Conservation (phyloP, 64 coral and sea anemone genomes). For the Porites australiensis region DNA sequence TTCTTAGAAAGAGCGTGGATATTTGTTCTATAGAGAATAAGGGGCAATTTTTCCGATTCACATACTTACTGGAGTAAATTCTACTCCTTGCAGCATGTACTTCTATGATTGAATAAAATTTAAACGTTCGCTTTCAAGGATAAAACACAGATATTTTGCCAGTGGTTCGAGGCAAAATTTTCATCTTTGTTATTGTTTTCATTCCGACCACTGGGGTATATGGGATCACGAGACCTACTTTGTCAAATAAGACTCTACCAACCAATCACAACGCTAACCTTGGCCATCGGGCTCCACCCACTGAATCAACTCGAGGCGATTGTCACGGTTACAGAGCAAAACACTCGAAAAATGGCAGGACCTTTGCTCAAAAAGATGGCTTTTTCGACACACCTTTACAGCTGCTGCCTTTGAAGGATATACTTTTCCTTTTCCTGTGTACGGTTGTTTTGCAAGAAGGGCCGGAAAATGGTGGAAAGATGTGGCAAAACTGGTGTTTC, state of each 20-base stretch:
- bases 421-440: neutral
- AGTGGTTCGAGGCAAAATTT: constrained; percentile 65
- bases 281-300: constrained; percentile 80
- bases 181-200: constrained; percentile 99
- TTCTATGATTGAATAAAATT: constrained; percentile 16
- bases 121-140: constrained; percentile 25
- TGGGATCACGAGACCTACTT: constrained; percentile 95
- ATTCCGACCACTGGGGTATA: constrained; percentile 73
- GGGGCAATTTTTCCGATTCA: neutral
- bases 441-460: neutral
- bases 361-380: neutral
- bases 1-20: neutral
- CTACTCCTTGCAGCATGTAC: constrained; percentile 86
- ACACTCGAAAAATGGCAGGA: constrained; percentile 49
- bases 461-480: neutral
- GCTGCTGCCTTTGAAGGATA: neutral
- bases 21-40: constrained; percentile 14
- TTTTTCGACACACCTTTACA: constrained; percentile 5
- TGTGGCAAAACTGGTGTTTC: constrained; percentile 12
- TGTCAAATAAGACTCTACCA: constrained; percentile 62
- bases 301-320: constrained; percentile 62
- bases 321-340: constrained; percentile 60
- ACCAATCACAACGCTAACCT: constrained; percentile 92
- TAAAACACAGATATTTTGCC: constrained; percentile 8
- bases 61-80: constrained; percentile 84